phyloP scores from a whole-genome alignment of 1,140 invertebrate genomes.

The Lordiphosa collinella region DNA sequence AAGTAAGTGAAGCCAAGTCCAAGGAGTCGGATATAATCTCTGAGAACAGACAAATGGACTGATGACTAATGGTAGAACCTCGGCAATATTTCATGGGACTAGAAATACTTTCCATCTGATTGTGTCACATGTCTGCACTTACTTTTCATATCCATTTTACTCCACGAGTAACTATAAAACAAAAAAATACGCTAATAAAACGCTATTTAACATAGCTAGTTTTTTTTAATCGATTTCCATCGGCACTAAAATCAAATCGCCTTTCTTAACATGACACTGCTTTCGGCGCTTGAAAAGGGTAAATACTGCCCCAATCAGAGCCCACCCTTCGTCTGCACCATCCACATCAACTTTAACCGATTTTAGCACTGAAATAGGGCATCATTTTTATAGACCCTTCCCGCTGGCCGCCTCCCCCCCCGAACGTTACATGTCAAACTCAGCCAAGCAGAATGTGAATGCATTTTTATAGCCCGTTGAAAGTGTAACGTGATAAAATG shows the following conservation, averaged over 20 bases:
- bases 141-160: too few species aligned
- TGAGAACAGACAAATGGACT: too few species aligned
- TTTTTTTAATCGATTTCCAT: conserved; percentile 56
- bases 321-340: conserved; percentile 22
- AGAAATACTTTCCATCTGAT: too few species aligned
- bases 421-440: conserved; percentile 51
- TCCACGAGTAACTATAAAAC: too few species aligned
- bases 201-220: too few species aligned
- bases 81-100: too few species aligned
- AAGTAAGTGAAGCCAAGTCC: too few species aligned
- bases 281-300: conserved; percentile 67
- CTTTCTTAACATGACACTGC: conserved; percentile 32
- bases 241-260: conserved; percentile 56
- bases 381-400: conserved; percentile 58
- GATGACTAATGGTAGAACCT: too few species aligned
- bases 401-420: background rate
- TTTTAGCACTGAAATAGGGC: conserved; percentile 49
- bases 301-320: conserved; percentile 39
- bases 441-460: conserved; percentile 40
- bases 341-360: conserved; percentile 55
- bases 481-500: conserved; percentile 76
- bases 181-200: too few species aligned
- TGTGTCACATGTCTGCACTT: too few species aligned
- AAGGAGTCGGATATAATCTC: too few species aligned
- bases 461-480: conserved; percentile 73